These are phyloP conservation scores for Aricia artaxerxes DNA, from an alignment of 2,888 invertebrate genomes.

Conservation along the genomic window DNA sequence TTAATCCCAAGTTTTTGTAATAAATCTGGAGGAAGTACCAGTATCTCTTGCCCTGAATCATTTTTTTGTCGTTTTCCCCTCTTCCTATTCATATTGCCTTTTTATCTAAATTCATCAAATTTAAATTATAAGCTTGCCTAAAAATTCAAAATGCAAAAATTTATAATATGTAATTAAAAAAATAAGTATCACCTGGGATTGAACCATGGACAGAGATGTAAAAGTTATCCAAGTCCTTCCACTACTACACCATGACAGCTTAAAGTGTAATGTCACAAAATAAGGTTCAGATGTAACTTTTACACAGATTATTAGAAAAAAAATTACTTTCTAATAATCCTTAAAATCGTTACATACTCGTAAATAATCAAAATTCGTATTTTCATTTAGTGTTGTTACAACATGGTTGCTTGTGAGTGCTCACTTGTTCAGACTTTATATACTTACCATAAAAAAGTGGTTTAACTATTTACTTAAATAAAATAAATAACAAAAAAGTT, in stretches of 20 bases:
- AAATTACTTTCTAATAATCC: background rate
- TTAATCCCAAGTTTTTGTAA: slow-evolving; percentile 70
- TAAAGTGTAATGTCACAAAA: background rate
- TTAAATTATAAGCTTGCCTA: background rate
- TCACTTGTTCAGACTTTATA: background rate
- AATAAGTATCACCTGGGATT: slow-evolving; percentile 33
- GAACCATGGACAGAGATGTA: slow-evolving; percentile 39
- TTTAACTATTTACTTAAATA: background rate
- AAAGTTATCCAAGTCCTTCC: background rate
- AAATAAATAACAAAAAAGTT: background rate
- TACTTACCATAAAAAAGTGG: background rate
- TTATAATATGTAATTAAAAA: slow-evolving; percentile 29
- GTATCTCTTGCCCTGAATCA: slow-evolving; percentile 52
- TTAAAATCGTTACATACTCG: background rate
- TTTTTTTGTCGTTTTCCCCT: slow-evolving; percentile 38
- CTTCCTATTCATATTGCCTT: slow-evolving; percentile 41
- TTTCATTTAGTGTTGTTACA: background rate
- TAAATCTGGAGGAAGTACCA: slow-evolving; percentile 69
- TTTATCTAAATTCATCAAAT: slow-evolving; percentile 30
- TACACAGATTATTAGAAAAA: slow-evolving; percentile 34
- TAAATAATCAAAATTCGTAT: background rate
- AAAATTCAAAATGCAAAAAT: slow-evolving; percentile 40
- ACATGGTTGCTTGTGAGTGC: background rate
- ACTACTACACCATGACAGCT: slow-evolving; percentile 32
- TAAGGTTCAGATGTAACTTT: slow-evolving; percentile 34